Evolutionary conservation across 2,888 invertebrate genomes (phyloP), one percentile per base, ranked within the genome.

Genomic region (Agrochola macilenta): DNA sequence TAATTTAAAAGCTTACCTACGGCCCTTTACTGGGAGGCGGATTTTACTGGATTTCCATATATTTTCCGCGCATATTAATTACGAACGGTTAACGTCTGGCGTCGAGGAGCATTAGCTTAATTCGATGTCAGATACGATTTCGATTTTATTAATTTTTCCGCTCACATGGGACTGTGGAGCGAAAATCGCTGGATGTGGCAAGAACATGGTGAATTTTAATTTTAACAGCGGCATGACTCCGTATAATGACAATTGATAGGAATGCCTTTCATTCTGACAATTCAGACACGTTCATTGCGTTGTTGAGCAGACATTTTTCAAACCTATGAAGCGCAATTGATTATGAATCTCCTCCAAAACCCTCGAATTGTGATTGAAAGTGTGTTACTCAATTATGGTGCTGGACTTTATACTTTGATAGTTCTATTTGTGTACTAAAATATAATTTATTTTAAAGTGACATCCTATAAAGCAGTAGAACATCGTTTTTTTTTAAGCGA

Each of bases 71-170:
- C 90, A 91, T 92, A 94, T 93, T 94, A 94, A 94, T 94, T 93
- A 93, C 93, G 88, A 88, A 88, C 91, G 90, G 90, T 94, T 92
- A 92, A 91, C 91, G 91, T 92, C 89, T 89, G 92, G 86, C 89
- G 68, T 89, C 89, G 87, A 88, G 89, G 87, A 92, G 92, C 95
- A 95, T 95, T 95, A 95, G 95, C 94, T 95, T 95, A 94, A 95
- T 95, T 93, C 92, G 94, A 93, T 92, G 87, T 89, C 89, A 84
- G 92, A 90, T 90, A 90, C 90, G 90, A 91, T 90, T 93, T 94
- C 94, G 92, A 93, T 95, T 95, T 95, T 94, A 95, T 94, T 94
- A 94, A 93, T 94, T 93, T 94, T 93, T 92, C 91, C 89, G 87
- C 83, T 91, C 90, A 82, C 87, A 90, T 89, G 85, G 77, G 79